These are phyloP conservation scores for Catocala nupta DNA, from an alignment of 2,888 invertebrate genomes.

Conservation along the genomic window DNA sequence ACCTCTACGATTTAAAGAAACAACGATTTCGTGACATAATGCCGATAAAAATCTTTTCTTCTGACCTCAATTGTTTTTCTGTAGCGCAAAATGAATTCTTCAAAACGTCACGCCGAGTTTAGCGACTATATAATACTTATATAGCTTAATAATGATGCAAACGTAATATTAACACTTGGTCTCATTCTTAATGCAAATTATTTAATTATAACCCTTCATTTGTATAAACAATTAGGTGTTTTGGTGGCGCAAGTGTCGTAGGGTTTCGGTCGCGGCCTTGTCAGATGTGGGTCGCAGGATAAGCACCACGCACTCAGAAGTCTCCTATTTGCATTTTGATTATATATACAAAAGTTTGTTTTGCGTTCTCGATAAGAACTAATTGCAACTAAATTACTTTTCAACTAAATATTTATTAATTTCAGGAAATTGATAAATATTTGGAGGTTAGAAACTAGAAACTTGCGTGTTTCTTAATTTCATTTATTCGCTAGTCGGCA, in stretches of 20 bases:
- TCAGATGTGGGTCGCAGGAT: slow-evolving; percentile 84
- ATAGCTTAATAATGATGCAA: slow-evolving; percentile 19
- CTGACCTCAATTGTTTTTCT: slow-evolving; percentile 19
- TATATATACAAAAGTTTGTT: slow-evolving; percentile 67
- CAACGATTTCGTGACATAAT: slow-evolving; percentile 13
- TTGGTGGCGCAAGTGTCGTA: slow-evolving; percentile 60
- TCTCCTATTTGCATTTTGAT: slow-evolving; percentile 83
- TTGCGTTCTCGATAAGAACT: slow-evolving; percentile 66
- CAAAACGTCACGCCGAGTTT: not conserved
- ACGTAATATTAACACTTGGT: slow-evolving; percentile 35
- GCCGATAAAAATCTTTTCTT: slow-evolving; percentile 8
- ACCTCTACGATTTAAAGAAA: slow-evolving; percentile 9
- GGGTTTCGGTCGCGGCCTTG: slow-evolving; percentile 76
- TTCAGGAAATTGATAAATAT: slow-evolving; percentile 62
- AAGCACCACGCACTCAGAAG: slow-evolving; percentile 71
- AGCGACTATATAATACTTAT: not conserved
- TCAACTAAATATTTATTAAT: slow-evolving; percentile 50
- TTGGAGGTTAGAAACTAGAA: slow-evolving; percentile 58
- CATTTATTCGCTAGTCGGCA: slow-evolving; percentile 1
- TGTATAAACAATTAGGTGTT: slow-evolving; percentile 45
- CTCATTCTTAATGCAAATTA: slow-evolving; percentile 37
- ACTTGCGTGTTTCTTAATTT: slow-evolving; percentile 48
- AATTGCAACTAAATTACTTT: slow-evolving; percentile 76
- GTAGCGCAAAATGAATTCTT: slow-evolving; percentile 5
- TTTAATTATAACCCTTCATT: slow-evolving; percentile 40